A percentile compares a stretch with the other conserved stretches of the same genome.
Conservation (phyloP, 2,113 vertebrate species). For the Cyphomyrus discorhynchus region DNA sequence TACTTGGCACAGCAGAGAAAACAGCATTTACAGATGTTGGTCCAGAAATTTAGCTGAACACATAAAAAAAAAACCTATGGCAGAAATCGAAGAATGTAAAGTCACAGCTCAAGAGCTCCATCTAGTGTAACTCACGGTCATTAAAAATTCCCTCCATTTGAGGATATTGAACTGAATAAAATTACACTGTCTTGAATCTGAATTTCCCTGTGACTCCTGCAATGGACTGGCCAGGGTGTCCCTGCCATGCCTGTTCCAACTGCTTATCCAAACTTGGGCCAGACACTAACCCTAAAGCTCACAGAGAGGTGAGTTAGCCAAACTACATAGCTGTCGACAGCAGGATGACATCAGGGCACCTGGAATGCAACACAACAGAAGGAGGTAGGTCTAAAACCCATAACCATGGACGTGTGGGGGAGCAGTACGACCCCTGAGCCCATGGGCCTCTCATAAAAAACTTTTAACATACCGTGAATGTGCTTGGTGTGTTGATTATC, state of each 20-base stretch:
- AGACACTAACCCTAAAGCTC: background rate
- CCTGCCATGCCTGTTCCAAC: background rate
- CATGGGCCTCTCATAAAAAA: background rate
- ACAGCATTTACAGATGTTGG: background rate
- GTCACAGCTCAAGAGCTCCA: constrained; percentile 58
- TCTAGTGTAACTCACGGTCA: constrained; percentile 41
- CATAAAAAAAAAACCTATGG: background rate
- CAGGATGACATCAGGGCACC: background rate
- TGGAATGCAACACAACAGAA: background rate
- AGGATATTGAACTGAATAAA: background rate
- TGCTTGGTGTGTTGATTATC: background rate
- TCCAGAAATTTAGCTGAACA: background rate
- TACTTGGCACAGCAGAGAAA: background rate
- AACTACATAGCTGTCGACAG: background rate
- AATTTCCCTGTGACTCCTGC: background rate
- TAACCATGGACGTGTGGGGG: background rate
- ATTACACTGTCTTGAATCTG: background rate
- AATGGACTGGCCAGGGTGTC: background rate
- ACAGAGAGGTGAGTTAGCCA: background rate
- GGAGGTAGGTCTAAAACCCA: background rate
- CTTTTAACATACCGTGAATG: background rate
- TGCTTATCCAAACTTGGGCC: background rate
- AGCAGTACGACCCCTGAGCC: background rate
- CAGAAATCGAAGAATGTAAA: constrained; percentile 8
- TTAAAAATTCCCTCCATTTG: background rate